phyloP scores from a whole-genome alignment of 2,113 vertebrate species.

The Platichthys flesus region DNA sequence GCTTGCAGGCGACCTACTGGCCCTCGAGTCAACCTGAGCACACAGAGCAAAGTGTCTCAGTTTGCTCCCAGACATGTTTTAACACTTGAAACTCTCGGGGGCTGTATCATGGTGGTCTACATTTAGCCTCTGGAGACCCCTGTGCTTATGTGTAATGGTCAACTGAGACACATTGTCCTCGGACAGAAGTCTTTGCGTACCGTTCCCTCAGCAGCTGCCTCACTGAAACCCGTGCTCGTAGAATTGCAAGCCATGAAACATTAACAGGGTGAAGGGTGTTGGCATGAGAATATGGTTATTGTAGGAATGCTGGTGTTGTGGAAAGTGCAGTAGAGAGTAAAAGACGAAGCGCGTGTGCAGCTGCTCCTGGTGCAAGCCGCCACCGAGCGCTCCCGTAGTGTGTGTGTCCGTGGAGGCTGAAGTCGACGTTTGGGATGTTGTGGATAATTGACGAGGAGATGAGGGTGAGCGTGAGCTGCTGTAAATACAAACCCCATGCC shows the following conservation, averaged over 20 bases:
- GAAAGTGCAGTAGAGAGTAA: conserved; percentile 60
- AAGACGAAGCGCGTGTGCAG: conserved; percentile 73
- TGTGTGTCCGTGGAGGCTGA: conserved; percentile 71
- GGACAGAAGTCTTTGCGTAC: conserved; percentile 48
- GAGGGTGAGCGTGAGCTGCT: conserved; percentile 25
- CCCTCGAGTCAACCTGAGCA: conserved; percentile 48
- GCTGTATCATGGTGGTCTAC: conserved; percentile 72
- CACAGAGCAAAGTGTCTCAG: conserved; percentile 45
- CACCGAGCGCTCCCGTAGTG: background rate
- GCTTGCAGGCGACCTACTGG: conserved; percentile 51
- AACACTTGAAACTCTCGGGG: conserved; percentile 57
- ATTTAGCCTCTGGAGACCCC: conserved; percentile 61
- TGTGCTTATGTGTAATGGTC: conserved; percentile 35
- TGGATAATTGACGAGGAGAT: conserved; percentile 28
- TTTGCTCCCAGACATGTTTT: conserved; percentile 68
- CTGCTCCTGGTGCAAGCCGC: conserved; percentile 76
- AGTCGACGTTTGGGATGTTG: conserved; percentile 30
- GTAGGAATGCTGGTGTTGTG: conserved; percentile 57
- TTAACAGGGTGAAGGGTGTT: conserved; percentile 77
- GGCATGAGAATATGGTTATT: conserved; percentile 80
- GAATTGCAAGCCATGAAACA: conserved; percentile 40
- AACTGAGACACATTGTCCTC: conserved; percentile 62
- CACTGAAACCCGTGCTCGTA: conserved; percentile 49
- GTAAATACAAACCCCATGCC: conserved; percentile 20
- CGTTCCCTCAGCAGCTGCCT: conserved; percentile 65